Base-by-base conservation (phyloP, 2,797 vertebrate genomes). In the Lindbergichthys nudifrons region DNA sequence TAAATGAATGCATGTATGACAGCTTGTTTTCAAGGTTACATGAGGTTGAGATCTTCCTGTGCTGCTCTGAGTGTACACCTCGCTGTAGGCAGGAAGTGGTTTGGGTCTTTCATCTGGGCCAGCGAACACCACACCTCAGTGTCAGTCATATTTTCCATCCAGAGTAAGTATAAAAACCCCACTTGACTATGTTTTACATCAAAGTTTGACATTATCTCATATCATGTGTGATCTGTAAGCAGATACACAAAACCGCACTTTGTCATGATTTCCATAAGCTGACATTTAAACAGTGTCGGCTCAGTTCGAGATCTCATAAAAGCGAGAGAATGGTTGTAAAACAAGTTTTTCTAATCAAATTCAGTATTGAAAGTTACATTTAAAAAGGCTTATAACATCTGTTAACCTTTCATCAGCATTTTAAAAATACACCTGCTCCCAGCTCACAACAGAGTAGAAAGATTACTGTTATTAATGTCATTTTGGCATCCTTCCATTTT, bases 101-200 rank as follows among this genome's bases (percentile, higher is more conserved):
- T 90, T 84, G 46, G 54, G 50, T 83, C 60, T 91, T 88, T 89
- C 76, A 89, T 87, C 80, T 68, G 81, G 66, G 87, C 78, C 70
- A 83, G 69, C 30, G 65, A 86, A 75, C 77, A 83, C 72, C 63
- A 68, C 72, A 76, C 66, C 54, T 23, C 43, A n/a, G n/a, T 1
- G 73, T 83, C 81, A 79, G 77, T 94, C 92, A 94, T 64, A 84
- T 87, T 95, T 94, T 94, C 92, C 93, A 92, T 86, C 19, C 77
- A 13, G 60, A 79, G 80, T 48, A 36, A 61, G 61, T 70, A 26
- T 78, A 70, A 69, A 8, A 61, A 51, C 81, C 83, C 77, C 83
- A 80, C 80, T 72, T 85, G 64, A 76, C 77, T 81, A 48, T 75
- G 66, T 89, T 84, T 83, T 41, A 79, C 74, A 88, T 87, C 76